These are phyloP conservation scores for Murina feae DNA, from an alignment of 2,113 vertebrate species.

Conservation along the genomic window DNA sequence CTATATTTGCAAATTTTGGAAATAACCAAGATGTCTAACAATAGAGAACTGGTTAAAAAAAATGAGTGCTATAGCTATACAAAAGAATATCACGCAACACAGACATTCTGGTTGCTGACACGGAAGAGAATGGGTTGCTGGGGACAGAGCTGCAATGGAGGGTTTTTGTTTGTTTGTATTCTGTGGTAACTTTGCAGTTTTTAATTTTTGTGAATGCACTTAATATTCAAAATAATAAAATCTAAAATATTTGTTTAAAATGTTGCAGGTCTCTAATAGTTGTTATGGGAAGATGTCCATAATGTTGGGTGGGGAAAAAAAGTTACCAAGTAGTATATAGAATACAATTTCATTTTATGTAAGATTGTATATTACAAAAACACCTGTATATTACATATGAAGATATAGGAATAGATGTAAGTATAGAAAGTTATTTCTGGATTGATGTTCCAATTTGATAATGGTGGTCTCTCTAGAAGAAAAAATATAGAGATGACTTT, in stretches of 20 bases:
- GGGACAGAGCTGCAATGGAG: background rate
- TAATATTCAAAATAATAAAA: constrained; percentile 25
- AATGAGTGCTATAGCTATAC: background rate
- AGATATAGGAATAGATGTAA: background rate
- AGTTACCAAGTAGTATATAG: background rate
- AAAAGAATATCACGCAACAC: background rate
- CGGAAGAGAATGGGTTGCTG: background rate
- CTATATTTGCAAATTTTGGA: background rate
- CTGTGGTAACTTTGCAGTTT: background rate
- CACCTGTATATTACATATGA: background rate
- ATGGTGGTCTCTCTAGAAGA: background rate
- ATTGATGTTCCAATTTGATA: background rate
- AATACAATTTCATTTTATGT: background rate
- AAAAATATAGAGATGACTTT: background rate
- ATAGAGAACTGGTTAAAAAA: background rate
- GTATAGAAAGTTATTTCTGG: background rate
- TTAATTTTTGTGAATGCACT: background rate
- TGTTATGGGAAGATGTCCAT: background rate
- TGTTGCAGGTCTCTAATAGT: background rate
- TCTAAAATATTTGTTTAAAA: background rate
- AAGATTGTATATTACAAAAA: background rate
- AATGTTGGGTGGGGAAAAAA: background rate
- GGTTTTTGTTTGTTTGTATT: background rate
- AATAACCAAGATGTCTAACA: background rate
- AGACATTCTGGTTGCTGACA: background rate